These are phyloP conservation scores for Mylabris phalerata DNA, from an alignment of 1,140 invertebrate genomes.

Conservation along the genomic window DNA sequence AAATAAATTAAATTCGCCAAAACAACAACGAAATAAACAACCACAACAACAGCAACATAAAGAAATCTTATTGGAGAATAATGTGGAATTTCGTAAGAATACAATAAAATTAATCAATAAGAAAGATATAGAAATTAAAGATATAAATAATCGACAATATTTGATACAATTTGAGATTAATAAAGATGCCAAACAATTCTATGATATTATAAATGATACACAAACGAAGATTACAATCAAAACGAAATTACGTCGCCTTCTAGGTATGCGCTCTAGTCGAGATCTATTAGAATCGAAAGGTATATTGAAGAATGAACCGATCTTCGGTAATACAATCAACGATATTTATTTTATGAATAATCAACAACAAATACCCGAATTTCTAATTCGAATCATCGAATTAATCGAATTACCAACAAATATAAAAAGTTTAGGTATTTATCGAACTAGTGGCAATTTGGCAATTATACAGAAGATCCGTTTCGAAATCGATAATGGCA, in stretches of 20 bases:
- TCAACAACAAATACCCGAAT: constrained; percentile 25
- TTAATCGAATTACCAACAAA: constrained; percentile 34
- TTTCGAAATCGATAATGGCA: constrained; percentile 61
- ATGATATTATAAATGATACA: neutral
- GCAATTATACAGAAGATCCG: constrained; percentile 38
- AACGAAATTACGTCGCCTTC: no score
- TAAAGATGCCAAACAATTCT: constrained; percentile 1
- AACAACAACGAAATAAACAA: neutral
- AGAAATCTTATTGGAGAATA: neutral
- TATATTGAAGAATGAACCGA: constrained; percentile 34
- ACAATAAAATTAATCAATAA: neutral
- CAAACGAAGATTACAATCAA: no score
- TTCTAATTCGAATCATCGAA: constrained; percentile 27
- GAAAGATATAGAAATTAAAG: neutral
- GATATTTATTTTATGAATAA: constrained; percentile 19
- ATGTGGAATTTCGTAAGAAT: no score
- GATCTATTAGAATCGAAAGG: constrained; percentile 25
- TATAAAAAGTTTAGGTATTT: constrained; percentile 32
- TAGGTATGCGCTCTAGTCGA: constrained; percentile 8
- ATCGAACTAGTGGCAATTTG: constrained; percentile 36
- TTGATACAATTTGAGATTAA: neutral
- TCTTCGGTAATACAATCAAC: constrained; percentile 35
- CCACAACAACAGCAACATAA: neutral
- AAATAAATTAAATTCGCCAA: no score
- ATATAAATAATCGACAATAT: neutral